phyloP scores from a whole-genome alignment of 2,797 vertebrate species.

The Triplophysa bombifrons region DNA sequence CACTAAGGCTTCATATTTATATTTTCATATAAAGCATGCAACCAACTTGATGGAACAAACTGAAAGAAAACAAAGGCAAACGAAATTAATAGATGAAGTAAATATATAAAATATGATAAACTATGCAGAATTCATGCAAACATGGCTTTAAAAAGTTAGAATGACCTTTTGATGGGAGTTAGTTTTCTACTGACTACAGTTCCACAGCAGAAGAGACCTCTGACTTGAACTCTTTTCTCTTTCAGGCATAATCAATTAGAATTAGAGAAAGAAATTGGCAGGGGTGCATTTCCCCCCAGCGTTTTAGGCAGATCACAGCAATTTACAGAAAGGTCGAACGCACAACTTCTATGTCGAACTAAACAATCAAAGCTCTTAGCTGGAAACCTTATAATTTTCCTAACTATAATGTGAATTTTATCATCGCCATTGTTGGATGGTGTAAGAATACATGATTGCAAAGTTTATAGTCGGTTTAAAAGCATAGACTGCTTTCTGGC shows the following conservation, averaged over 20 bases:
- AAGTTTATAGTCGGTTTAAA: constrained; percentile 19
- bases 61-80: constrained; percentile 63
- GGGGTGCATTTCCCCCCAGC: constrained; percentile 26
- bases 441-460: constrained; percentile 18
- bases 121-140: constrained; percentile 76
- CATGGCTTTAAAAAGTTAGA: constrained; percentile 66
- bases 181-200: constrained; percentile 72
- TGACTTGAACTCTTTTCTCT: constrained; percentile 58
- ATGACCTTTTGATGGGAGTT: constrained; percentile 76
- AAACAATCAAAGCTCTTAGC: constrained; percentile 33
- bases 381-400: constrained; percentile 21
- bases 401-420: constrained; percentile 13
- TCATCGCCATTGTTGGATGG: constrained; percentile 5
- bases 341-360: constrained; percentile 32
- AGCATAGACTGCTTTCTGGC: constrained; percentile 26
- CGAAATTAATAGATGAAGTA: constrained; percentile 53
- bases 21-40: constrained; percentile 70
- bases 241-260: constrained; percentile 28
- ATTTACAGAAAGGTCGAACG: constrained; percentile 46
- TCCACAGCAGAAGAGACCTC: constrained; percentile 65
- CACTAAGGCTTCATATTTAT: constrained; percentile 56
- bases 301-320: constrained; percentile 66
- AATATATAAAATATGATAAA: constrained; percentile 65
- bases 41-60: constrained; percentile 63
- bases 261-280: constrained; percentile 27